phyloP scores from a whole-genome alignment of 1,140 invertebrate genomes.

The Lucilia cuprina region DNA sequence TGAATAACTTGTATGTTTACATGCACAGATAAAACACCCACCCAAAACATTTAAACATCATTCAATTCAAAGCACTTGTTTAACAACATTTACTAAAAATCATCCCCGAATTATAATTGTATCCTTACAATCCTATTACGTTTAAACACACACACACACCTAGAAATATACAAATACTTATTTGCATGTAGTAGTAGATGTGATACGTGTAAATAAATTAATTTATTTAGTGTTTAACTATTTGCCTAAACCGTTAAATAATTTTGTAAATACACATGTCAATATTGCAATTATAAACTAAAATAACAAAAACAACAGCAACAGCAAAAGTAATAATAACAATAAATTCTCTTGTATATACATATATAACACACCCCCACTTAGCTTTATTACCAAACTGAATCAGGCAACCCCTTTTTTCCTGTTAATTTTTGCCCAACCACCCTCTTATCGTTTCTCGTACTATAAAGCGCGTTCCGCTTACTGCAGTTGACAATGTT shows the following conservation, averaged over 20 bases:
- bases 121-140: not conserved
- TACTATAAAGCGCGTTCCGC: not conserved
- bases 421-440: not conserved
- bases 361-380: not conserved
- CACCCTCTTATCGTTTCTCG: not conserved
- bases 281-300: conserved; percentile 29
- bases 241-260: conserved; percentile 31
- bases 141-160: not conserved
- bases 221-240: conserved; percentile 26
- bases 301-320: not conserved
- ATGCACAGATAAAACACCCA: too few relatives aligned
- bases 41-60: too few relatives aligned
- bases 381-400: not conserved
- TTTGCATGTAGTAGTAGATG: not conserved
- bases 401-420: not conserved
- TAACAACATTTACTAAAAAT: not conserved
- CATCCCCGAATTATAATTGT: not conserved
- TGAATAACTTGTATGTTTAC: too few relatives aligned
- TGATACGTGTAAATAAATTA: conserved; percentile 6
- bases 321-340: not conserved
- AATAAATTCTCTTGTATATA: not conserved
- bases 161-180: not conserved
- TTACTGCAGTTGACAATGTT: not conserved
- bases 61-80: not conserved
- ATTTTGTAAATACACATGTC: conserved; percentile 32